Conservation (phyloP, 2,797 vertebrate species). For the Carcharodon carcharias region DNA sequence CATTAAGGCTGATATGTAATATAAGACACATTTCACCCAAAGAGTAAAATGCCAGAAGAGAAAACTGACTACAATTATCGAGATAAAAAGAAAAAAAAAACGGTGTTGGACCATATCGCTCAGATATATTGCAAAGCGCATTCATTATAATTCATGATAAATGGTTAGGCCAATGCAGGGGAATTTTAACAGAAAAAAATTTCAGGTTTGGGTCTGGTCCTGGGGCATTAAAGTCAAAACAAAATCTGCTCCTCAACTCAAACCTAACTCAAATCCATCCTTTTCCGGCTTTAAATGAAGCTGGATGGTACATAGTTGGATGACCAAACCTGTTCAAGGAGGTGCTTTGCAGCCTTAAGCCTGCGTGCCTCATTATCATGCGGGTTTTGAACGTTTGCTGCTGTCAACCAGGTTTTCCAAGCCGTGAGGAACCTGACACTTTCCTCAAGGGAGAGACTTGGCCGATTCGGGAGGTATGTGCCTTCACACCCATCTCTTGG, state of each 20-base stretch:
- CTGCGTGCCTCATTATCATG: no score
- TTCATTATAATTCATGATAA: neutral
- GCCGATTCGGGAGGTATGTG: no score
- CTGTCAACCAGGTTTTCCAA: no score
- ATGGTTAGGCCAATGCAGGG: neutral
- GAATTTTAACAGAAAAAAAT: neutral
- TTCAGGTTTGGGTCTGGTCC: no score
- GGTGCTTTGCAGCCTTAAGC: no score
- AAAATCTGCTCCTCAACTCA: neutral
- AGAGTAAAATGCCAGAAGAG: neutral
- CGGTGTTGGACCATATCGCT: neutral
- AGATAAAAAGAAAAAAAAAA: neutral
- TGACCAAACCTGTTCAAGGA: no score
- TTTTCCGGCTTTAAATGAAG: no score
- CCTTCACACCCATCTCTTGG: no score
- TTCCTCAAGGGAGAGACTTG: no score
- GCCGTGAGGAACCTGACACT: no score
- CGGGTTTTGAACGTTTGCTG: no score
- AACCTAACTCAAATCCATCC: neutral
- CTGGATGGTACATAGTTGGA: neutral
- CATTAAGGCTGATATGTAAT: neutral
- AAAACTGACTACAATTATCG: neutral
- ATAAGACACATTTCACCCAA: neutral
- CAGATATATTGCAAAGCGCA: neutral
- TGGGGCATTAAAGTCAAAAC: neutral